Evolutionary conservation across 64 coral and sea anemone species (phyloP).

Genomic region (Acropora tenuis): DNA sequence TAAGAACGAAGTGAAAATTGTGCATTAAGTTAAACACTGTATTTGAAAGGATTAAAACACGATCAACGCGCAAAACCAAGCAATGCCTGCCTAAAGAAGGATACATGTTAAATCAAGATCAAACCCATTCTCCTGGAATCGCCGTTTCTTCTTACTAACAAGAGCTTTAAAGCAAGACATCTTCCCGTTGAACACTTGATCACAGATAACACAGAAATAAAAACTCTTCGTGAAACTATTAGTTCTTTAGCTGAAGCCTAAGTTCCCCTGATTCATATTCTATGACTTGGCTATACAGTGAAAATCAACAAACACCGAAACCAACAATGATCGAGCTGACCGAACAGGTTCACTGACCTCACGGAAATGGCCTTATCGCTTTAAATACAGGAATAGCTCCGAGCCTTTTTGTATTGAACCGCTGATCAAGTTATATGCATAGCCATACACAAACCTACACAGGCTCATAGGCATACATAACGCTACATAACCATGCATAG

Average conservation of each 20-base stretch:
- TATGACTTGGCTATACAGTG: neutral
- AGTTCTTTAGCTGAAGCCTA: neutral
- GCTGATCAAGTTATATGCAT: no score
- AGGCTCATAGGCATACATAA: no score
- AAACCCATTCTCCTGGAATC: conserved; percentile 88
- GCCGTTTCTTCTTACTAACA: conserved; percentile 94
- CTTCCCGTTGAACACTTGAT: neutral
- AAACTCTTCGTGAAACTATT: neutral
- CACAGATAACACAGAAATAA: neutral
- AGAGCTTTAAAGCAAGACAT: conserved; percentile 95
- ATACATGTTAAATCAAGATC: conserved; percentile 98
- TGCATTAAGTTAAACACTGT: no score
- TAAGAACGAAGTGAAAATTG: neutral
- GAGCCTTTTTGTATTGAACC: no score
- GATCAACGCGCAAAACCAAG: neutral
- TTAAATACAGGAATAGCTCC: no score
- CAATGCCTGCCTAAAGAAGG: conserved; percentile 50
- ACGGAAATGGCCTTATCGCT: no score
- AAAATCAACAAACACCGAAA: neutral
- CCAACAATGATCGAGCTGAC: neutral
- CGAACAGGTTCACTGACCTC: no score
- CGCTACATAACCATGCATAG: no score
- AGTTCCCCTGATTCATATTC: neutral
- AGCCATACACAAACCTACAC: no score
- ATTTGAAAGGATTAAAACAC: no score